Percentiles rank a stretch among this genome's conserved stretches.
phyloP scores from a whole-genome alignment of 2,113 vertebrate genomes.

The Xyrauchen texanus region DNA sequence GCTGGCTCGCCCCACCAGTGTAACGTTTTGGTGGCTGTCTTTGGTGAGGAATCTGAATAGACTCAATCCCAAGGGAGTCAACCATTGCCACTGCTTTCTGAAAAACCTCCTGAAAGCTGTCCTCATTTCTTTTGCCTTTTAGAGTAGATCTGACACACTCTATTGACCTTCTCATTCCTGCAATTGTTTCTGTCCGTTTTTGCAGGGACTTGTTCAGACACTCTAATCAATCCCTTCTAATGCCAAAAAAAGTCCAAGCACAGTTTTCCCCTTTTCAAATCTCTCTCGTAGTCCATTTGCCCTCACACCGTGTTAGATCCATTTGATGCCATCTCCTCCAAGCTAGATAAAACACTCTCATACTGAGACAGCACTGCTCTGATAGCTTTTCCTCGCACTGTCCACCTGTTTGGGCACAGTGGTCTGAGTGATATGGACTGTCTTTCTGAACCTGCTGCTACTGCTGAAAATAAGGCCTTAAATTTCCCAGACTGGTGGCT shows the following conservation, averaged over 20 bases:
- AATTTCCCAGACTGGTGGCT: constrained; percentile 46
- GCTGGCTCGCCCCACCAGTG: constrained; percentile 13
- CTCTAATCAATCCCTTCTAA: background rate
- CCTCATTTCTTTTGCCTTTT: constrained; percentile 29
- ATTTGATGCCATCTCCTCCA: constrained; percentile 37
- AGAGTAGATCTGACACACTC: constrained; percentile 38
- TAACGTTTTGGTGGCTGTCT: constrained; percentile 26
- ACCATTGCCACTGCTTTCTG: constrained; percentile 36
- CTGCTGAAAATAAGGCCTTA: constrained; percentile 27
- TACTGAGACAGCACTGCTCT: constrained; percentile 43
- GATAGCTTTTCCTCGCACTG: constrained; percentile 25
- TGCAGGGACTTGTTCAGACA: constrained; percentile 12
- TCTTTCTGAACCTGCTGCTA: background rate
- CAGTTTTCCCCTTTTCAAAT: constrained; percentile 48
- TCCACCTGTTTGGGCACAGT: constrained; percentile 43
- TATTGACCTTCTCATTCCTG: constrained; percentile 27
- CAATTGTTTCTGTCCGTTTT: constrained; percentile 21
- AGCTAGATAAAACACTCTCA: constrained; percentile 40
- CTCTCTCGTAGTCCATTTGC: constrained; percentile 41
- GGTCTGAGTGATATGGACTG: constrained; percentile 13
- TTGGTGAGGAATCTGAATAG: constrained; percentile 43
- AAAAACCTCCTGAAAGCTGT: constrained; percentile 41
- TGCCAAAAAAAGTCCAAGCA: constrained; percentile 45
- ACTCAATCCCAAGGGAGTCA: constrained; percentile 38
- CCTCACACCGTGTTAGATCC: constrained; percentile 19